Percentiles rank a stretch among this genome's conserved stretches.
Evolutionary conservation across 1,140 invertebrate species (phyloP).

Genomic region (Cydia strobilella): DNA sequence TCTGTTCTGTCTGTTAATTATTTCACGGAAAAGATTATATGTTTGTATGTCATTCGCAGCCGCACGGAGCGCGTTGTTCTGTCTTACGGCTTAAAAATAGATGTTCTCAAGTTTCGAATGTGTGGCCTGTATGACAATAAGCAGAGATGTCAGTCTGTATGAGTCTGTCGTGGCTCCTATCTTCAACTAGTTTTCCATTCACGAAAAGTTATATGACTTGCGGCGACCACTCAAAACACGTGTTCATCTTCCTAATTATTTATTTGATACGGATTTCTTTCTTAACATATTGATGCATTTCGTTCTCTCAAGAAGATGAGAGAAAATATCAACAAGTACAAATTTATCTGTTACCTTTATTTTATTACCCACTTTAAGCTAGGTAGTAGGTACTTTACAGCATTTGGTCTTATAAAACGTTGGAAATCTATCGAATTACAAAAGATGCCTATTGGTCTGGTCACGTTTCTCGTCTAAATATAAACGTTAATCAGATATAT

Average conservation of each 20-base stretch:
- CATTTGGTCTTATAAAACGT: background rate
- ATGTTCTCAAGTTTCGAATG: conserved; percentile 25
- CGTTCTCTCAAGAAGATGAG: no score
- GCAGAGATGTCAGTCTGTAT: background rate
- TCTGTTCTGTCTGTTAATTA: conserved; percentile 8
- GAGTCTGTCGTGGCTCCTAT: background rate
- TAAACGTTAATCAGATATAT: conserved; percentile 16
- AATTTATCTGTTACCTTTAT: background rate
- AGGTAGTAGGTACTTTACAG: background rate
- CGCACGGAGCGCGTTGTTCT: conserved; percentile 21
- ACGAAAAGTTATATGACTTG: background rate
- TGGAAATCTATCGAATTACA: no score
- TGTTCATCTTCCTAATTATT: background rate
- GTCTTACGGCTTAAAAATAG: conserved; percentile 22
- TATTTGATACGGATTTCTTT: background rate
- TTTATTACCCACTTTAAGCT: background rate
- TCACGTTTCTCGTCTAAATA: conserved; percentile 10
- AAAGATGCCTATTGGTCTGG: background rate
- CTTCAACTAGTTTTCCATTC: background rate
- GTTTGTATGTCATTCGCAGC: conserved; percentile 12
- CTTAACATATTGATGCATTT: background rate
- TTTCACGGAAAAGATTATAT: conserved; percentile 9
- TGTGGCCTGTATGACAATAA: background rate
- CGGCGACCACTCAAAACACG: background rate
- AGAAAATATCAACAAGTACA: background rate